These are phyloP conservation scores for Dipodomys stephensi DNA, from an alignment of 2,113 vertebrate genomes.

Conservation along the genomic window DNA sequence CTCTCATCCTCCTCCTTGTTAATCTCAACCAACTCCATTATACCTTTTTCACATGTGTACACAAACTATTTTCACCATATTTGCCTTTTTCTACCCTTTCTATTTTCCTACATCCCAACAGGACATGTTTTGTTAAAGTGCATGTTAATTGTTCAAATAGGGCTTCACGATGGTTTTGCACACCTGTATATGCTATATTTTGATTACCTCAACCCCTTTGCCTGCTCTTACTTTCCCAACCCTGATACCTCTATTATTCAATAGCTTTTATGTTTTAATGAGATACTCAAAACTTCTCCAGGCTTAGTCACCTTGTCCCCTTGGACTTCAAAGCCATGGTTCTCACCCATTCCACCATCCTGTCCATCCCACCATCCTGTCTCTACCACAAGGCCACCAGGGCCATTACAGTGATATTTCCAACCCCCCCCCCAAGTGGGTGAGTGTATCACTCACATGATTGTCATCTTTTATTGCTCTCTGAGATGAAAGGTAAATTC, in stretches of 20 bases:
- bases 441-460: fast-evolving
- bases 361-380: not conserved
- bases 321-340: not conserved
- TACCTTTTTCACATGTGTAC: too few relatives aligned
- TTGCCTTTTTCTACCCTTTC: too few relatives aligned
- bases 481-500: not conserved
- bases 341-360: not conserved
- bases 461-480: not conserved
- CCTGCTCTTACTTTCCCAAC: too few relatives aligned
- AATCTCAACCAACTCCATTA: too few relatives aligned
- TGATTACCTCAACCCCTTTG: too few relatives aligned
- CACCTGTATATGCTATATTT: too few relatives aligned
- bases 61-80: too few relatives aligned
- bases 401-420: not conserved
- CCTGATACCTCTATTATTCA: not conserved
- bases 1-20: too few relatives aligned
- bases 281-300: not conserved
- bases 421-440: not conserved
- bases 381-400: not conserved
- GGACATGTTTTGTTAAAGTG: too few relatives aligned
- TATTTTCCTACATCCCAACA: too few relatives aligned
- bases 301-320: not conserved
- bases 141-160: too few relatives aligned
- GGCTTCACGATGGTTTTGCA: too few relatives aligned
- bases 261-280: not conserved